phyloP scores from a whole-genome alignment of 2,888 invertebrate genomes.

The Urechis unicinctus region DNA sequence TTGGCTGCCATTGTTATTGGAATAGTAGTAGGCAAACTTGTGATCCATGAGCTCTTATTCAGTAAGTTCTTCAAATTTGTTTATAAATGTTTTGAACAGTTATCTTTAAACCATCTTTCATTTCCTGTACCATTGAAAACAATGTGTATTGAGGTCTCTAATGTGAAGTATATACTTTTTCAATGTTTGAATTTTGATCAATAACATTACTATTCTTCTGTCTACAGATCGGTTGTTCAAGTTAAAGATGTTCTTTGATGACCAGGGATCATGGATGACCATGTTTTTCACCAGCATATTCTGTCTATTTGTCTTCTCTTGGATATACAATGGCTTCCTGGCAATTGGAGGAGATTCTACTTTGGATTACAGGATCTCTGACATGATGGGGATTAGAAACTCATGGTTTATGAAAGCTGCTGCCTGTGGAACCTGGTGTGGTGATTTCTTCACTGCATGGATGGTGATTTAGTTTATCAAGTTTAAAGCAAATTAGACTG shows the following conservation, averaged over 20 bases:
- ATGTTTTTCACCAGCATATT: conserved; percentile 54
- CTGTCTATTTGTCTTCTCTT: conserved; percentile 53
- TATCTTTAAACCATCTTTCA: too few relatives aligned
- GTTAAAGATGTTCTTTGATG: conserved; percentile 54
- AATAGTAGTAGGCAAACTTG: conserved; percentile 51
- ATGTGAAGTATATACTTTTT: too few relatives aligned
- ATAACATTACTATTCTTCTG: too few relatives aligned
- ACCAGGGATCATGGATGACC: conserved; percentile 55
- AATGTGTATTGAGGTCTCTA: too few relatives aligned
- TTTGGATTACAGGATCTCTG: conserved; percentile 50
- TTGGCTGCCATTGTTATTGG: conserved; percentile 51
- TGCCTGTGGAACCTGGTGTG: conserved; percentile 55
- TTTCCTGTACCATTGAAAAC: too few relatives aligned
- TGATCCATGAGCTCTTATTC: conserved; percentile 52
- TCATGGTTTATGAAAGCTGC: conserved; percentile 54
- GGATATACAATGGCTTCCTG: conserved; percentile 53
- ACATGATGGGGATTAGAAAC: conserved; percentile 52
- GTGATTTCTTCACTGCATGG: conserved; percentile 55
- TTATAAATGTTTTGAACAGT: too few relatives aligned
- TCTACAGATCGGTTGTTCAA: conserved; percentile 46
- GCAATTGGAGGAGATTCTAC: conserved; percentile 41
- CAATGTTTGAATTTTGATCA: too few relatives aligned
- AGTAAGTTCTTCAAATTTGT: conserved; percentile 39
- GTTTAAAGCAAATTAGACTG: too few relatives aligned
- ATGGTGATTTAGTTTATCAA: too few relatives aligned